These are phyloP conservation scores for Hafferia zeledoni DNA, from an alignment of 2,797 vertebrate genomes.

Conservation along the genomic window DNA sequence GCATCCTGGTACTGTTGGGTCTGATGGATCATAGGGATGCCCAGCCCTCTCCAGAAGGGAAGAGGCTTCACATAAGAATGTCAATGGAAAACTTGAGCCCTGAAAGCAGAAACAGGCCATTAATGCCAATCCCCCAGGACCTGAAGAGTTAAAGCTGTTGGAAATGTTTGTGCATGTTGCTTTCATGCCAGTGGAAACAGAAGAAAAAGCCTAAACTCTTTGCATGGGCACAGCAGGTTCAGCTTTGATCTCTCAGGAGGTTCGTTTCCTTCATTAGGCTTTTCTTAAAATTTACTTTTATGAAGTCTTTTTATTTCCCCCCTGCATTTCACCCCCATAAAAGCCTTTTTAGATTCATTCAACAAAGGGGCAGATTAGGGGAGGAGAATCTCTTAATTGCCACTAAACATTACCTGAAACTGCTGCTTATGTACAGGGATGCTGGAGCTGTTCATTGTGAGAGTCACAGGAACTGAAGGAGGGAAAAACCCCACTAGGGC, in stretches of 20 bases:
- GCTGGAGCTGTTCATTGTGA: not conserved
- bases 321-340: not conserved
- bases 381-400: conserved; percentile 41
- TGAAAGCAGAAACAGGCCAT: not conserved
- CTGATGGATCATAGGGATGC: not conserved
- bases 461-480: not conserved
- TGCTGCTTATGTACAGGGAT: not conserved
- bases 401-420: conserved; percentile 31
- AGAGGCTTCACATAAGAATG: not conserved
- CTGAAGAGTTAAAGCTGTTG: conserved; percentile 44
- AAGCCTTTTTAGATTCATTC: conserved; percentile 27
- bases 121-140: not conserved
- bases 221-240: conserved; percentile 59
- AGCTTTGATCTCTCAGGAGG: conserved; percentile 70
- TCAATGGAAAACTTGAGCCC: not conserved
- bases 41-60: not conserved
- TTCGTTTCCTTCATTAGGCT: conserved; percentile 66
- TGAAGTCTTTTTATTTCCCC: conserved; percentile 50
- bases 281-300: conserved; percentile 66
- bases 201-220: conserved; percentile 42
- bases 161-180: conserved; percentile 30
- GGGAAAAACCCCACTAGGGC: not conserved
- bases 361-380: conserved; percentile 14
- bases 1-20: not conserved
- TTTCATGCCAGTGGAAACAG: conserved; percentile 61